Conservation (phyloP, 2,888 invertebrate genomes). For the Metopia argyrocephala region DNA sequence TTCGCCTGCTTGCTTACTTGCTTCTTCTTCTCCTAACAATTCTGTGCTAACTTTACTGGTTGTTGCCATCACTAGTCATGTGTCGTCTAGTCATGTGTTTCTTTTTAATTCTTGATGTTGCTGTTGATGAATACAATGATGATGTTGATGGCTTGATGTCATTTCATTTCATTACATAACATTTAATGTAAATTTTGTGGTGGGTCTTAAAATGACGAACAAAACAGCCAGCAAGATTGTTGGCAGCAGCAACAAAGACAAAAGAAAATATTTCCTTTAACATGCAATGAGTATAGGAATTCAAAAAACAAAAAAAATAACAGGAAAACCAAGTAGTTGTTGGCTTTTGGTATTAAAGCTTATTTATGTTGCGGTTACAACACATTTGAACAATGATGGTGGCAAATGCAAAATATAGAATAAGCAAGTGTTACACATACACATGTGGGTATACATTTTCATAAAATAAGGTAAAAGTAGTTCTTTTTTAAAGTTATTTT, state of each 20-base stretch:
- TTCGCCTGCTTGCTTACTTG: slow-evolving; percentile 20
- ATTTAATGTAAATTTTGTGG: slow-evolving; percentile 64
- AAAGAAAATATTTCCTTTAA: slow-evolving; percentile 16
- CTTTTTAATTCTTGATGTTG: slow-evolving; percentile 10
- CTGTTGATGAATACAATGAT: slow-evolving; percentile 46
- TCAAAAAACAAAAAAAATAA: not conserved
- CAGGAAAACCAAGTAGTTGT: slow-evolving; percentile 43
- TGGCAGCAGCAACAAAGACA: slow-evolving; percentile 4
- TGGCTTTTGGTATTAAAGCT: slow-evolving; percentile 56
- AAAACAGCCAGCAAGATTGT: no score
- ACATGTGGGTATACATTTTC: no score
- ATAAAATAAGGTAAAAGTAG: no score
- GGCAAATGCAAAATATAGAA: slow-evolving; percentile 47
- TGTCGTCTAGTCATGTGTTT: not conserved
- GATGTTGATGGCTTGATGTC: slow-evolving; percentile 63
- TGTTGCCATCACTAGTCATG: no score
- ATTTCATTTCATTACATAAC: slow-evolving; percentile 63
- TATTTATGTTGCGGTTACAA: slow-evolving; percentile 64
- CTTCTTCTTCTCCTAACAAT: no score
- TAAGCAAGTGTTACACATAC: not conserved
- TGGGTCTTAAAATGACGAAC: slow-evolving; percentile 44
- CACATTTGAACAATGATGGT: slow-evolving; percentile 61
- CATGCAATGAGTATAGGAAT: not conserved
- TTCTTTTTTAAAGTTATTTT: no score
- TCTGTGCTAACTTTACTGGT: no score